Evolutionary conservation across 2,113 vertebrate genomes (phyloP).

Genomic region (Fregata magnificens): DNA sequence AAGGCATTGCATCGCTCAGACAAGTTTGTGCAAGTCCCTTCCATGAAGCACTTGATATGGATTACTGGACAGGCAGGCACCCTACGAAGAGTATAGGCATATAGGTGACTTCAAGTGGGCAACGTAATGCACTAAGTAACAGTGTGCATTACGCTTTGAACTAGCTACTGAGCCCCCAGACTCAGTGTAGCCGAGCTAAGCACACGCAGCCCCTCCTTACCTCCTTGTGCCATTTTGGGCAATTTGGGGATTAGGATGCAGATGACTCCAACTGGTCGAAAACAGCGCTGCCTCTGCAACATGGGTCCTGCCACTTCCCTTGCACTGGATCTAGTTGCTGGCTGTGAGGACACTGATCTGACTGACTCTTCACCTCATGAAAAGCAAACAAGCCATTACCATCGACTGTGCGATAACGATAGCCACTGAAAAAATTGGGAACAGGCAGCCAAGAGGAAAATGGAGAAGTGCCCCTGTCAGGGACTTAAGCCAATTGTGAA

Average conservation of each 20-base stretch:
- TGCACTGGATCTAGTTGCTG: not conserved
- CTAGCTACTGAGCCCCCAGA: not conserved
- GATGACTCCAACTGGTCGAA: not conserved
- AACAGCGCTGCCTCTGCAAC: not conserved
- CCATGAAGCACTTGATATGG: rapidly evolving
- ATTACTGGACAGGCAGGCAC: not conserved
- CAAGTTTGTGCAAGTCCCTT: rapidly evolving
- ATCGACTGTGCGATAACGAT: rapidly evolving
- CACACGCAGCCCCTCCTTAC: not conserved
- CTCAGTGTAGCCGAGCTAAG: not conserved
- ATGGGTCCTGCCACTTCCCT: not conserved
- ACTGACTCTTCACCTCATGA: not conserved
- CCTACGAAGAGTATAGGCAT: rapidly evolving
- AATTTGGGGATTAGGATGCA: not conserved
- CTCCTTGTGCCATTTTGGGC: not conserved
- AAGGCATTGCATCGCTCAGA: not conserved
- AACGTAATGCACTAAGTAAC: rapidly evolving
- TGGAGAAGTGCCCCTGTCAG: not conserved
- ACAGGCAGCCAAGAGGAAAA: not conserved
- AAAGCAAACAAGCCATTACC: not conserved
- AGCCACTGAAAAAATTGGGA: not conserved
- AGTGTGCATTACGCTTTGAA: rapidly evolving
- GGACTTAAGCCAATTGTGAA: not conserved
- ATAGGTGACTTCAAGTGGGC: not conserved
- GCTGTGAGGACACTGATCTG: not conserved